Evolutionary conservation across 2,888 invertebrate species (phyloP), one percentile per base, ranked within the genome.

Genomic region (Andrena hattorfiana): DNA sequence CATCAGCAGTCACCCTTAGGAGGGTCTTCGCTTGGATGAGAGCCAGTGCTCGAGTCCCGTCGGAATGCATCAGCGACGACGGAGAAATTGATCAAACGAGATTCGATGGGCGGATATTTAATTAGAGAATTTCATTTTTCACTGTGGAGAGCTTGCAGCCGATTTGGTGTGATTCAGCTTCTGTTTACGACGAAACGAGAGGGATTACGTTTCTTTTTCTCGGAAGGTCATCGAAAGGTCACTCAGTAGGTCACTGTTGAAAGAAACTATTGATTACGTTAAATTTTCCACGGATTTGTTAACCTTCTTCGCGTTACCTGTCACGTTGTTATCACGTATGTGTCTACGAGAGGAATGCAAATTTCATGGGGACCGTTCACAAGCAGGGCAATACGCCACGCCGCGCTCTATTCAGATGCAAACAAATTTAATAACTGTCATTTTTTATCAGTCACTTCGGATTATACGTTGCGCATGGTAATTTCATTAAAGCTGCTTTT

Each of bases 41-140:
- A 64, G 79, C 79, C 79, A 79, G 30, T 16, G 56, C 56, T 77
- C 63, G 56, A 59, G 63, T 56, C 63, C 56, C 32, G 60, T 66
- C 32, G 35, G 60, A 42, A 76, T 79, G 32, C 63, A 49, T 59
- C 68, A 13, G 66, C 30, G 68, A 35, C 51, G 68, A 28, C 68
- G 48, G 48, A 54, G 63, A 48, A 48, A 49, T 32, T 59, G 63
- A 64, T 77, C 68, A 32, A 59, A 35, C 4, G 23, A 28, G 64
- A 59, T 64, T 49, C 32, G 32, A 59, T 26, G 32, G 64, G 48
- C 32, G 28, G 42, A 4, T 75, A 56, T 69, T 79, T 49, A 76
- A 79, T 79, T 77, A 79, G 48, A 23, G n/a, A 16, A 20, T 20
- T 20, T 26, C 28, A 56, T 28, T 62, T 67, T 66, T 54, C 30